Evolutionary conservation across 1,140 invertebrate species (phyloP).

Genomic region (Zaprionus lachaisei): DNA sequence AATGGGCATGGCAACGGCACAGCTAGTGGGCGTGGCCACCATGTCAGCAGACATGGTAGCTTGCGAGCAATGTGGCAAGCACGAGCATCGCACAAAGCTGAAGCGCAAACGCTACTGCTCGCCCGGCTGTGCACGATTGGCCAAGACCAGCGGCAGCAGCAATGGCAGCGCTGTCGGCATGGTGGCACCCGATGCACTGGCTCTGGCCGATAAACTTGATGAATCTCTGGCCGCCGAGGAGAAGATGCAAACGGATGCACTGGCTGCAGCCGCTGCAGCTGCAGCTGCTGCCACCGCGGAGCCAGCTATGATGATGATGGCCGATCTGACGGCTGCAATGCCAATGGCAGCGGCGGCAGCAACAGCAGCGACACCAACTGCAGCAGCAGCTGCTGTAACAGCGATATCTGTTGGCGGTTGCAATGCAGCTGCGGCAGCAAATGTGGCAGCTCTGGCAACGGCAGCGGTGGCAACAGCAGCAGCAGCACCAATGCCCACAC

Average conservation of each 20-base stretch:
- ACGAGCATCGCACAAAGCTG: conserved; percentile 89
- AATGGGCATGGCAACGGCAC: not conserved
- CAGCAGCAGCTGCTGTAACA: conserved; percentile 15
- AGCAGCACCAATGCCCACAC: conserved; percentile 6
- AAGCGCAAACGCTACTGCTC: conserved; percentile 93
- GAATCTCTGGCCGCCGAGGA: conserved; percentile 71
- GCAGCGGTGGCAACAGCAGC: conserved; percentile 5
- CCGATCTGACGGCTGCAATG: conserved; percentile 7
- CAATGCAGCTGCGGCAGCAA: conserved; percentile 9
- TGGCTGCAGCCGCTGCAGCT: not conserved
- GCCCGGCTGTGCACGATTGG: conserved; percentile 65
- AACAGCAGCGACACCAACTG: conserved; percentile 3
- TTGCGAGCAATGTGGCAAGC: conserved; percentile 92
- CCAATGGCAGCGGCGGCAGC: conserved; percentile 7
- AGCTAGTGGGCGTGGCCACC: conserved; percentile 7
- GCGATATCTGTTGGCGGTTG: conserved; percentile 13
- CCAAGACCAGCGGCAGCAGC: conserved; percentile 49
- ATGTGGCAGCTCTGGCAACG: conserved; percentile 2
- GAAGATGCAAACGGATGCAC: conserved; percentile 67
- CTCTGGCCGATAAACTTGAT: conserved; percentile 66
- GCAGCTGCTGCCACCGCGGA: conserved; percentile 8
- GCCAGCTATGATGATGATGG: conserved; percentile 15
- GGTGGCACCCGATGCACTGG: conserved; percentile 61
- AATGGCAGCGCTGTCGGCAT: conserved; percentile 56
- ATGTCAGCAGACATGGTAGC: conserved; percentile 86